A percentile compares a stretch with the other conserved stretches of the same genome.
Conservation (phyloP, 1,140 invertebrate genomes). For the Drosophila insularis region DNA sequence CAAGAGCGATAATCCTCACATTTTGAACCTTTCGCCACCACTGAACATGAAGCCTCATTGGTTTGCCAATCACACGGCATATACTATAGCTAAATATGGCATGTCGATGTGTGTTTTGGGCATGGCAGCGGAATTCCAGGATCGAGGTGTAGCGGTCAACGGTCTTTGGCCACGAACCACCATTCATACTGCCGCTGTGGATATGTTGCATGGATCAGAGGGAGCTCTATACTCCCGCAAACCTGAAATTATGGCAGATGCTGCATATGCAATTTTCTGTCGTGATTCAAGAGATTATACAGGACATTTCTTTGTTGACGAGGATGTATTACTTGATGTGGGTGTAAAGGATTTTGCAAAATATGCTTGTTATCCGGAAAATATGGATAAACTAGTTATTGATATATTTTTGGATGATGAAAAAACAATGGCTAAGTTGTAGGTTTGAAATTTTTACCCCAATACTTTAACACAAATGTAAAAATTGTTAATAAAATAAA, state of each 20-base stretch:
- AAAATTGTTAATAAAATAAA: constrained; percentile 4
- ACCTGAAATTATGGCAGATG: constrained; percentile 97
- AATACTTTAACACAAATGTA: constrained; percentile 45
- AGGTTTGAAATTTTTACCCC: background rate
- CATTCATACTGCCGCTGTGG: constrained; percentile 98
- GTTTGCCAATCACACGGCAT: constrained; percentile 97
- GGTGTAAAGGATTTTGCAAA: constrained; percentile 93
- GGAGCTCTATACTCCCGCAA: constrained; percentile 89
- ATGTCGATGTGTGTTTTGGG: constrained; percentile 99
- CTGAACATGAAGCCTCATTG: constrained; percentile 94
- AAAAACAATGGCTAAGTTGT: constrained; percentile 48
- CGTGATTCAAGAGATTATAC: constrained; percentile 88
- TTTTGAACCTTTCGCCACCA: constrained; percentile 98
- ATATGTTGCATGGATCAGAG: constrained; percentile 97
- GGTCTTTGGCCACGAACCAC: constrained; percentile 98
- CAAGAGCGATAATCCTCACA: constrained; percentile 95
- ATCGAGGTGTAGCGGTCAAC: constrained; percentile 95
- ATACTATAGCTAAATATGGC: constrained; percentile 99
- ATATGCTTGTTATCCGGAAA: constrained; percentile 92
- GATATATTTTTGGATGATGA: constrained; percentile 94
- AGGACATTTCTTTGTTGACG: constrained; percentile 97
- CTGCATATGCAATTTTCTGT: constrained; percentile 94
- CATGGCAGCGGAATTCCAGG: constrained; percentile 96
- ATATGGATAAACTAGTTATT: constrained; percentile 87
- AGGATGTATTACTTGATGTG: constrained; percentile 91